Conservation (phyloP, 2,113 vertebrate genomes). For the Camelus bactrianus region DNA sequence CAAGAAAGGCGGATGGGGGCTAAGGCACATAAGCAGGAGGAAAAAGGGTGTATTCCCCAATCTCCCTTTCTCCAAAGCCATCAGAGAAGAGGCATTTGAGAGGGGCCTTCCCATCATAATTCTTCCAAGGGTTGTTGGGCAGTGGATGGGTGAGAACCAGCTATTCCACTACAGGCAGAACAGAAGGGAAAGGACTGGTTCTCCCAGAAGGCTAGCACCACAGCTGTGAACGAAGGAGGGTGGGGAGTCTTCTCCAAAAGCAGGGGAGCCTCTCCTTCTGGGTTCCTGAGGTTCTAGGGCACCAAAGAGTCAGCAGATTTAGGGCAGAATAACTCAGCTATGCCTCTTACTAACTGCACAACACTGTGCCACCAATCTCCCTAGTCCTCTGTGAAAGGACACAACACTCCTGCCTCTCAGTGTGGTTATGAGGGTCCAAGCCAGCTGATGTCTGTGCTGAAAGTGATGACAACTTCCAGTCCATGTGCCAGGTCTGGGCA, state of each 20-base stretch:
- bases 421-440: neutral
- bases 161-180: neutral
- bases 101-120: neutral
- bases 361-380: fast-evolving
- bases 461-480: fast-evolving
- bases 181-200: neutral
- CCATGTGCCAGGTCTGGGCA: neutral
- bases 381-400: neutral
- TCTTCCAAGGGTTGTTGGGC: neutral
- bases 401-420: too few relatives aligned
- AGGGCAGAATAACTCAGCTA: neutral
- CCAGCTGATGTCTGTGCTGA: fast-evolving
- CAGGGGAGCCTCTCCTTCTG: neutral
- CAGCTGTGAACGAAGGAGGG: neutral
- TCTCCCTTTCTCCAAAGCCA: neutral
- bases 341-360: neutral
- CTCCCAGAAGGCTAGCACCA: neutral
- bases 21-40: neutral
- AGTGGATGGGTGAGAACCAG: neutral
- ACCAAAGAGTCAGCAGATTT: neutral
- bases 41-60: neutral
- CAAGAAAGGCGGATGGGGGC: neutral
- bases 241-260: neutral
- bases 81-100: neutral
- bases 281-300: neutral